A percentile compares a stretch with the other conserved stretches of the same genome.
Conservation (phyloP, 2,797 vertebrate species). For the Sitta carolinensis region DNA sequence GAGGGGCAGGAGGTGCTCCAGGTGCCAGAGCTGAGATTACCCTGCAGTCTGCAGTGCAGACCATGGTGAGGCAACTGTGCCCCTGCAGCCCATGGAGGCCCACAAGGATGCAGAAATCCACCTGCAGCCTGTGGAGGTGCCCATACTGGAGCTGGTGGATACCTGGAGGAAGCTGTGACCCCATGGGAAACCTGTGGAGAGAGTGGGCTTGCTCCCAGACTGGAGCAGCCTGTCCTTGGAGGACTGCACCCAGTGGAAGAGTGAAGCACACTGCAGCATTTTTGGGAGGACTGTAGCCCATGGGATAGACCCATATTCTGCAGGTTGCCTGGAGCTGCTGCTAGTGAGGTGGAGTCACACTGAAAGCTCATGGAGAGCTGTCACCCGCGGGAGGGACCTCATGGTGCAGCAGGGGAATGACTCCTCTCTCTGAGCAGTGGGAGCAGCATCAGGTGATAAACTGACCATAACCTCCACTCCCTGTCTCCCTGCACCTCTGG, state of each 20-base stretch:
- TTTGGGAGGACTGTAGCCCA: background rate
- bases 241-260: background rate
- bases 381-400: background rate
- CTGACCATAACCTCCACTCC: too few species aligned
- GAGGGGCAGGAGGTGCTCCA: background rate
- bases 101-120: background rate
- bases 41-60: fast-evolving
- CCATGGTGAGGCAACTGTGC: background rate
- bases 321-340: background rate
- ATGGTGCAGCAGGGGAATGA: fast-evolving
- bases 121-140: background rate
- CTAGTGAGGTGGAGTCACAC: fast-evolving
- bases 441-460: background rate
- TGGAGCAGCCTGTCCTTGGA: background rate
- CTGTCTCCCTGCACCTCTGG: background rate
- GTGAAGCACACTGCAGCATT: background rate
- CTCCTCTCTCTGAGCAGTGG: background rate
- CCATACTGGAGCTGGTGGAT: background rate
- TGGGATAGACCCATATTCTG: background rate
- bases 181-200: background rate
- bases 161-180: background rate
- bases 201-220: background rate
- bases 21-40: fast-evolving
- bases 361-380: background rate
- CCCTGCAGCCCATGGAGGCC: background rate